Evolutionary conservation across 2,888 invertebrate genomes (phyloP).

Genomic region (Ormyrus pomaceus): DNA sequence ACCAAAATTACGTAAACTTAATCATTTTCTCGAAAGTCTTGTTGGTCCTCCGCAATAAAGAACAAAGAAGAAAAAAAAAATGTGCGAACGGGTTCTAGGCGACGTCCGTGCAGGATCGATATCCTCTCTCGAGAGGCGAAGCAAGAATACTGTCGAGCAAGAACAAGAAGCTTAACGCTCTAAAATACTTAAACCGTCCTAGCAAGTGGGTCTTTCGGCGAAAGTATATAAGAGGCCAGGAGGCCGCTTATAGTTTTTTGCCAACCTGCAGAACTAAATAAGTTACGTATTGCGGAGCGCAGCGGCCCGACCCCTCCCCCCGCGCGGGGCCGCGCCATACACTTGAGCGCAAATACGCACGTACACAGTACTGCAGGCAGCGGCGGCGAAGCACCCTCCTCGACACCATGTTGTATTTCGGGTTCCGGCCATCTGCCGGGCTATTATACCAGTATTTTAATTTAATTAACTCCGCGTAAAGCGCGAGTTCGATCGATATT

Average conservation of each 20-base stretch:
- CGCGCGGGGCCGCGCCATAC: not conserved
- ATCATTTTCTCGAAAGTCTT: no score
- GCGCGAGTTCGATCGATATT: constrained; percentile 73
- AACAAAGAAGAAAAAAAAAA: no score
- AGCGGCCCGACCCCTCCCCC: constrained; percentile 58
- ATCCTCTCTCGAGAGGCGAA: constrained; percentile 32
- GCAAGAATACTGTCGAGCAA: not conserved
- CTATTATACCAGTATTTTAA: constrained; percentile 75
- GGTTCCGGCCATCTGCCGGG: constrained; percentile 72
- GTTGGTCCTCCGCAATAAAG: no score
- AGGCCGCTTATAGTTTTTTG: constrained; percentile 60
- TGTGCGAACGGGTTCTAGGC: no score
- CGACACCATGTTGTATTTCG: constrained; percentile 72
- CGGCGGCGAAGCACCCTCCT: constrained; percentile 60
- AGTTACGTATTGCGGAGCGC: constrained; percentile 71
- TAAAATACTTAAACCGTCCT: constrained; percentile 49
- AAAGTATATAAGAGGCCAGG: constrained; percentile 37
- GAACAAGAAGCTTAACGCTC: constrained; percentile 54
- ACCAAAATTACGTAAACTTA: no score
- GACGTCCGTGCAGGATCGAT: constrained; percentile 25
- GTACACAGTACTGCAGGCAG: not conserved
- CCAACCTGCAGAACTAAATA: constrained; percentile 74
- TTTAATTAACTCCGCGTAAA: constrained; percentile 73
- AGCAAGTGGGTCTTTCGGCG: constrained; percentile 33
- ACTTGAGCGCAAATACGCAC: not conserved